These are phyloP conservation scores for Callorhinus ursinus DNA, from an alignment of 2,113 vertebrate species.

Conservation along the genomic window DNA sequence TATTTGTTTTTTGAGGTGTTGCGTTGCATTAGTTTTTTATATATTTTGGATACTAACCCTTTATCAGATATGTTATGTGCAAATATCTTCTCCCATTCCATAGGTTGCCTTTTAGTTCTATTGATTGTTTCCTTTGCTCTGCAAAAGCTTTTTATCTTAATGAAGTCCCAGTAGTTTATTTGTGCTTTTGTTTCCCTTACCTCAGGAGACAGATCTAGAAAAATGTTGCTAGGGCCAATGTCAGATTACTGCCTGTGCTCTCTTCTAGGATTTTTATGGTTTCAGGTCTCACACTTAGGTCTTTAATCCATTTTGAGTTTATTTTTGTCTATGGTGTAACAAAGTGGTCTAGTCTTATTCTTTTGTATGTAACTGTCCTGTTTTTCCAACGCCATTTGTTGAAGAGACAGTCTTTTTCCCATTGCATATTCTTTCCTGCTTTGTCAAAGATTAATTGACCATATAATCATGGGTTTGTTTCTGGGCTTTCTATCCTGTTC, in stretches of 20 bases:
- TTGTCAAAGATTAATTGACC: background rate
- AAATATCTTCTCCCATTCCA: background rate
- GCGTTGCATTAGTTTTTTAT: background rate
- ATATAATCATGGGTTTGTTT: background rate
- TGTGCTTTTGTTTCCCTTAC: background rate
- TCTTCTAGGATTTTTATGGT: background rate
- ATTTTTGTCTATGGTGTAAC: background rate
- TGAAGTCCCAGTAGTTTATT: background rate
- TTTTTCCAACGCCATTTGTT: background rate
- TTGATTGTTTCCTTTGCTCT: background rate
- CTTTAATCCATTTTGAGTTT: background rate
- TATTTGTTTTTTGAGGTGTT: background rate
- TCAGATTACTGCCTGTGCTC: background rate
- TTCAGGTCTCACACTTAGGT: background rate
- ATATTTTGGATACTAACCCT: background rate
- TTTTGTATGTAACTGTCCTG: background rate
- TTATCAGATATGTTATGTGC: background rate
- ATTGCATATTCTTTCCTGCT: background rate
- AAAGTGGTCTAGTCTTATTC: background rate
- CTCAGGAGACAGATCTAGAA: background rate
- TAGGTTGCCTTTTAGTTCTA: background rate
- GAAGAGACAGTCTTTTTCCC: background rate
- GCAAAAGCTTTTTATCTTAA: background rate
- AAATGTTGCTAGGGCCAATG: background rate
- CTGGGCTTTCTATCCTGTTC: background rate